Evolutionary conservation across 1,140 invertebrate genomes (phyloP), one percentile per base, ranked within the genome.

Genomic region (Contarinia nasturtii): DNA sequence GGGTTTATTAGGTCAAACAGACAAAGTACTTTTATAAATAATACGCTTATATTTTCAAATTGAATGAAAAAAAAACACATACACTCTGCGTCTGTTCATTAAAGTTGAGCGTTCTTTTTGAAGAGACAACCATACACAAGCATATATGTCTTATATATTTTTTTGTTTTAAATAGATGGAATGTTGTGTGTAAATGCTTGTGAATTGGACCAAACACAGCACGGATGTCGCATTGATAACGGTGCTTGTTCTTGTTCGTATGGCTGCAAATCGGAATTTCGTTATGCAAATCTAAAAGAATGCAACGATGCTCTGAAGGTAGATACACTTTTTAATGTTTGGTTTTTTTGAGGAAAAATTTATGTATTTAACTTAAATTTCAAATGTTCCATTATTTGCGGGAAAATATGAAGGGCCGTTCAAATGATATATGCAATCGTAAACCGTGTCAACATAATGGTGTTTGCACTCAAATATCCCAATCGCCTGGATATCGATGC

Each of bases 401-500:
- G 27, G 19, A 40, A 44, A 46, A 19, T 33, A 10, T 42, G 7
- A 53, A 79, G 77, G 49, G 77, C 49, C 66, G 69, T 51, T 67
- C 66, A 49, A 65, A 63, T 7, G 77, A 82, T 55, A 68, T 73
- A 20, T 82, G 79, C 52, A 65, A 57, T 46, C 60, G 63, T 44
- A 68, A 67, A 43, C 79, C 77, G 8, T 82, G 80, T 54, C 33
- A 71, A 44, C 68, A 81, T 52, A 64, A 66, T 21, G 80, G 80
- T 2, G 71, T 68, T 1, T 84, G 80, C 55, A 74, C 74, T 40
- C 80, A 84, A 65, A 77, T 78, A 20, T 69, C 71, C 2, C 69
- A 72, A 48, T 66, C 71, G 11, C 77, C 77, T 7, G 74, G 76
- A 33, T 84, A 69, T 56, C 72, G 74, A 58, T 84, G 80, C 57